phyloP scores from a whole-genome alignment of 2,888 invertebrate species.

The Acleris laterana region DNA sequence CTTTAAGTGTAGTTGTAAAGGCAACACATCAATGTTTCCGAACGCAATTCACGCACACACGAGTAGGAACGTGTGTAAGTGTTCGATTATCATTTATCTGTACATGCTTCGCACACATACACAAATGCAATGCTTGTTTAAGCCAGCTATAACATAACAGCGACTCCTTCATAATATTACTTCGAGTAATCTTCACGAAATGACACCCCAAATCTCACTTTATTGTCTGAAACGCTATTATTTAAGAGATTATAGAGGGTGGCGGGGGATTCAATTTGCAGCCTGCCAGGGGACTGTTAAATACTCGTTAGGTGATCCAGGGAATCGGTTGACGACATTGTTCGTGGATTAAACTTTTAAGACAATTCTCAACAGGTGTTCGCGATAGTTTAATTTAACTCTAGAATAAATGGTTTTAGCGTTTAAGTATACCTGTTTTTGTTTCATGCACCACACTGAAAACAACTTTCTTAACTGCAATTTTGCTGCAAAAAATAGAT shows the following conservation, averaged over 20 bases:
- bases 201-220: slow-evolving; percentile 69
- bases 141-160: background rate
- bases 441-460: too few relatives aligned
- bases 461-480: too few relatives aligned
- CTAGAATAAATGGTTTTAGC: too few relatives aligned
- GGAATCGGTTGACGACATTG: slow-evolving; percentile 30
- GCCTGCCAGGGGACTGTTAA: slow-evolving; percentile 48
- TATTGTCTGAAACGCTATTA: slow-evolving; percentile 71
- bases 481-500: background rate
- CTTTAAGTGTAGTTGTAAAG: too few relatives aligned
- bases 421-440: too few relatives aligned
- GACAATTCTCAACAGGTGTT: slow-evolving; percentile 17
- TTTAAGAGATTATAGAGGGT: slow-evolving; percentile 65
- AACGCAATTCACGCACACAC: too few relatives aligned
- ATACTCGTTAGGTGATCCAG: slow-evolving; percentile 31
- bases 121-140: too few relatives aligned
- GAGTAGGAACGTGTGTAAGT: too few relatives aligned
- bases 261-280: slow-evolving; percentile 67
- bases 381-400: background rate
- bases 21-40: too few relatives aligned
- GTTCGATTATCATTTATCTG: too few relatives aligned
- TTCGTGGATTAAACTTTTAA: slow-evolving; percentile 28
- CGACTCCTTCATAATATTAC: slow-evolving; percentile 32
- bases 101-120: too few relatives aligned
- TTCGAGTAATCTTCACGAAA: slow-evolving; percentile 57